A percentile compares a stretch with the other conserved stretches of the same genome.
Evolutionary conservation across 2,888 invertebrate genomes (phyloP).

Genomic region (Subacronicta megacephala): DNA sequence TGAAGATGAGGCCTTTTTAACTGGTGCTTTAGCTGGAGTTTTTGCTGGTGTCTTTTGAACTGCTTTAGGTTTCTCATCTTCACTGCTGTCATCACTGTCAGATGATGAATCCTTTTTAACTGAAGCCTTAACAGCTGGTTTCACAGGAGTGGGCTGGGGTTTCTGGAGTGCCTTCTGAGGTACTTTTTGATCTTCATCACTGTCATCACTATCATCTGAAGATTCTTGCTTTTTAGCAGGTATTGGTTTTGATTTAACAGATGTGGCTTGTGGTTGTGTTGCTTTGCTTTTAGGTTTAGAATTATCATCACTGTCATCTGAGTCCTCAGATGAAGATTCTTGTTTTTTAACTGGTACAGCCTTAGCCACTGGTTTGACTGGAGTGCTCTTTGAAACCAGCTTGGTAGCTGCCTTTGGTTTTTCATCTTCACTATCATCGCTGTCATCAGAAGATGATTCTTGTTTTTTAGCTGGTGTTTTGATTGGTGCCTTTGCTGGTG

Average conservation of each 20-base stretch:
- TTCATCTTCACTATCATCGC: constrained; percentile 78
- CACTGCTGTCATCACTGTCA: constrained; percentile 73
- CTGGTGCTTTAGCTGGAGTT: constrained; percentile 41
- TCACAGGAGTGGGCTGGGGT: constrained; percentile 59
- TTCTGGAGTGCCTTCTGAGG: constrained; percentile 54
- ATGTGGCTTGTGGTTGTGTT: constrained; percentile 38
- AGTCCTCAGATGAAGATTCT: constrained; percentile 70
- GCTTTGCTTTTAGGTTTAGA: constrained; percentile 48
- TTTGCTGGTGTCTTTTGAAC: constrained; percentile 55
- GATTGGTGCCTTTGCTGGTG: constrained; percentile 50
- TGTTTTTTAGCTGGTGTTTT: constrained; percentile 69
- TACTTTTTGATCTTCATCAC: constrained; percentile 59
- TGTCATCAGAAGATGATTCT: constrained; percentile 76
- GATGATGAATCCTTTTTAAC: constrained; percentile 66
- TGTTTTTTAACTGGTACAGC: constrained; percentile 53
- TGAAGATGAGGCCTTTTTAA: constrained; percentile 69
- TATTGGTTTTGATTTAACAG: constrained; percentile 47
- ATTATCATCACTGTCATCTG: constrained; percentile 74
- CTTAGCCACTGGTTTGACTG: constrained; percentile 37
- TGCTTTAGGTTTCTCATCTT: constrained; percentile 63
- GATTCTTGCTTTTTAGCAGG: constrained; percentile 63
- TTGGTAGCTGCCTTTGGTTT: constrained; percentile 62
- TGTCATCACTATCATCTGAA: constrained; percentile 73
- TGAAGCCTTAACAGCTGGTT: constrained; percentile 43
- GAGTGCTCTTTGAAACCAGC: constrained; percentile 50